phyloP scores from a whole-genome alignment of 1,140 invertebrate genomes.

The Trichonephila clavata region DNA sequence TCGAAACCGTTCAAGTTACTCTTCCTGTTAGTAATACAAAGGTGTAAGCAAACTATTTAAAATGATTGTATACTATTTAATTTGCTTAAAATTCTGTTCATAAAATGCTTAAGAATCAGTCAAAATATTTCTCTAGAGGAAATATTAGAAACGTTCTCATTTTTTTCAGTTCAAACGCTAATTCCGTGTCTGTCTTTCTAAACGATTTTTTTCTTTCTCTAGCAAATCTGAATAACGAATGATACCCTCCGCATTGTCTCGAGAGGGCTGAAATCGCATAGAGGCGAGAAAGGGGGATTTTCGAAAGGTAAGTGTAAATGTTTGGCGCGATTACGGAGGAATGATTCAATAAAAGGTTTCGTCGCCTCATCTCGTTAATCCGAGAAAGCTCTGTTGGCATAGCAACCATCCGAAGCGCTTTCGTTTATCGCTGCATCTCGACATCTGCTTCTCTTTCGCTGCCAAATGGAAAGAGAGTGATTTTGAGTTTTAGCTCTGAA shows the following conservation, averaged over 20 bases:
- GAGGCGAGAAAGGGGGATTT: not conserved
- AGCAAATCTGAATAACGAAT: not conserved
- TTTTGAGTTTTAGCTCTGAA: not conserved
- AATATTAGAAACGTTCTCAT: too few species aligned
- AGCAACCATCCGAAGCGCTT: slow-evolving; percentile 5
- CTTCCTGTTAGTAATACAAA: too few species aligned
- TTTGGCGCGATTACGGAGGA: slow-evolving; percentile 60
- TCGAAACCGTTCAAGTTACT: too few species aligned
- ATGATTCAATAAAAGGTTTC: slow-evolving; percentile 75
- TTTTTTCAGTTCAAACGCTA: not conserved
- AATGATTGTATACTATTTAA: too few species aligned
- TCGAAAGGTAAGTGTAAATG: slow-evolving; percentile 61
- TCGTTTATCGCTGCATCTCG: not conserved
- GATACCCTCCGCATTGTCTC: not conserved
- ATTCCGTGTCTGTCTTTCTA: not conserved
- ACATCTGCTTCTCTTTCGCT: not conserved
- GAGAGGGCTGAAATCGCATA: not conserved
- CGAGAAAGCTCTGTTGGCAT: slow-evolving; percentile 64
- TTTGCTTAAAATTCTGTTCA: too few species aligned
- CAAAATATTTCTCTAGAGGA: too few species aligned
- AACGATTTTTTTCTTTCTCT: not conserved
- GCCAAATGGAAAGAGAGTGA: not conserved
- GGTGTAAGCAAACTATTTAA: too few species aligned
- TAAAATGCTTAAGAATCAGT: too few species aligned
- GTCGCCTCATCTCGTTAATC: slow-evolving; percentile 73